These are phyloP conservation scores for Trichogramma dendrolimi DNA, from an alignment of 2,888 invertebrate species.

Conservation along the genomic window DNA sequence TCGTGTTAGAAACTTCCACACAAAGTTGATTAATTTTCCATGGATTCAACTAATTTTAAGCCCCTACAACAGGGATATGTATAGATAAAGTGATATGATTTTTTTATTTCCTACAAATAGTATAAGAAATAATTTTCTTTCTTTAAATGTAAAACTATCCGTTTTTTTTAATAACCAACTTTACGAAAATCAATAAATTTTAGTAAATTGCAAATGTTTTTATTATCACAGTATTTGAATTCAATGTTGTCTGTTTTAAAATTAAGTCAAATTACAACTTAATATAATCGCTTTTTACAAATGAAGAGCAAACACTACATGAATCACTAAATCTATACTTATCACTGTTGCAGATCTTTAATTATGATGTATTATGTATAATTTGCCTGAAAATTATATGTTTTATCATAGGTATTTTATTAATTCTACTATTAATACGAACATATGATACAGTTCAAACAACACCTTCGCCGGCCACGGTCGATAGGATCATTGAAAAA, in stretches of 20 bases:
- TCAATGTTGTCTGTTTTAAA: constrained; percentile 19
- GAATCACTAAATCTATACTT: no score
- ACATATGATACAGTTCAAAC: constrained; percentile 53
- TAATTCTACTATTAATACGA: constrained; percentile 49
- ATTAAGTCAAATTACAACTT: constrained; percentile 24
- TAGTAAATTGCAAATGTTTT: background rate
- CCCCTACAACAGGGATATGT: no score
- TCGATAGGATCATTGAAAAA: constrained; percentile 42
- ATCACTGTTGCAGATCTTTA: constrained; percentile 28
- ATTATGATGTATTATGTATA: constrained; percentile 38
- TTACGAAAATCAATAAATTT: no score
- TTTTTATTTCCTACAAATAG: no score
- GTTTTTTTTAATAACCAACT: no score
- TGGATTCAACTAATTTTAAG: no score
- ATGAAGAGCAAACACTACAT: no score
- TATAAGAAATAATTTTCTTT: no score
- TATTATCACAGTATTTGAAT: background rate
- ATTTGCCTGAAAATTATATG: constrained; percentile 48
- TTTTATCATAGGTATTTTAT: constrained; percentile 47
- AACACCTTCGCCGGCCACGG: constrained; percentile 45
- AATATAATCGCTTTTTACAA: constrained; percentile 25
- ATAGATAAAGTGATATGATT: no score
- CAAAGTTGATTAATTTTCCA: no score
- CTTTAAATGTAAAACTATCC: no score
- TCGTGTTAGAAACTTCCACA: no score